Conservation (phyloP, 2,888 invertebrate genomes). For the Encarsia formosa region DNA sequence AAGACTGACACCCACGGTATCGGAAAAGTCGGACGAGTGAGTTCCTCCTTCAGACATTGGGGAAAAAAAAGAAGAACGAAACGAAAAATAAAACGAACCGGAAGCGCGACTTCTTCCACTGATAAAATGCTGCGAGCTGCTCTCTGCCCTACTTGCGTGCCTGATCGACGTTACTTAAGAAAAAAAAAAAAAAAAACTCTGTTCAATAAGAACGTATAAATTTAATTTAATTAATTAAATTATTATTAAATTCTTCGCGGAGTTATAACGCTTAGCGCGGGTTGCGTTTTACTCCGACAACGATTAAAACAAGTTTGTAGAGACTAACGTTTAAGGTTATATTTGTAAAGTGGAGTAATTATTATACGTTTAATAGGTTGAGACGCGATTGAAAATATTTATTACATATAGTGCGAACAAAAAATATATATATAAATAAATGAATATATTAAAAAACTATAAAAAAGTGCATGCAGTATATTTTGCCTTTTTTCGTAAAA, state of each 20-base stretch:
- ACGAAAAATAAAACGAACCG: constrained; percentile 9
- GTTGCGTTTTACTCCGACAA: constrained; percentile 4
- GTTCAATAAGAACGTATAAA: background rate
- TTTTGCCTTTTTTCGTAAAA: constrained; percentile 12
- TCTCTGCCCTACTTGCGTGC: constrained; percentile 50
- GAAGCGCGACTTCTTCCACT: constrained; percentile 40
- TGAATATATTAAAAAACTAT: background rate
- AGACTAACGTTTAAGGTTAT: no score
- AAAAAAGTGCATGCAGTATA: constrained; percentile 14
- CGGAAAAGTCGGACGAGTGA: no score
- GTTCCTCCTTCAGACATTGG: no score
- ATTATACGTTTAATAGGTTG: no score
- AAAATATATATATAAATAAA: constrained; percentile 8
- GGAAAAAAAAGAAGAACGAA: constrained; percentile 14
- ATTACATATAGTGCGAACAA: no score
- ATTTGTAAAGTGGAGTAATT: no score
- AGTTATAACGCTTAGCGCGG: no score
- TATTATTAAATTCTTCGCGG: no score
- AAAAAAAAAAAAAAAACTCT: constrained; percentile 3
- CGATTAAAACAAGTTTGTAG: no score
- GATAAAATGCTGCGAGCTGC: constrained; percentile 48
- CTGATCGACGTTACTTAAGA: constrained; percentile 34
- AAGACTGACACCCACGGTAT: no score
- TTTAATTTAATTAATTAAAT: no score
- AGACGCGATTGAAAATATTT: no score